Conservation (phyloP, 2,888 invertebrate species). For the Alsophila aescularia region DNA sequence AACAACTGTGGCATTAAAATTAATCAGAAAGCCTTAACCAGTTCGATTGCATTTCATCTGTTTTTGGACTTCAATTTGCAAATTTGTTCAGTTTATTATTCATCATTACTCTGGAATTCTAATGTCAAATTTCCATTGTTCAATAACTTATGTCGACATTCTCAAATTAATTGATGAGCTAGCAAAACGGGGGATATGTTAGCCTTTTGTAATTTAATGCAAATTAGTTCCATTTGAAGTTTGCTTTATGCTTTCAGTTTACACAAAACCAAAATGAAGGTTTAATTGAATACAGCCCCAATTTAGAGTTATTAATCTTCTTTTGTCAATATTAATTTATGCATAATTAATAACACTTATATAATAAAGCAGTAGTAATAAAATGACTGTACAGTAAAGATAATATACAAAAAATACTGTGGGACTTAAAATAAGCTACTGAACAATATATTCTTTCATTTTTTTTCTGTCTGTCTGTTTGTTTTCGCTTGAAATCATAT, state of each 20-base stretch:
- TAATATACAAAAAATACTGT: not conserved
- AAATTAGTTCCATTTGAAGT: slow-evolving; percentile 14
- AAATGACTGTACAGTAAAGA: too few relatives aligned
- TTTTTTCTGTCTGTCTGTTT: too few relatives aligned
- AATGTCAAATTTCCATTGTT: slow-evolving; percentile 9
- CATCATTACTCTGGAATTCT: slow-evolving; percentile 4
- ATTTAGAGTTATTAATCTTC: slow-evolving; percentile 16
- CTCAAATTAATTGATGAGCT: slow-evolving; percentile 15
- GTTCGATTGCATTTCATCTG: not conserved
- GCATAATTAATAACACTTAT: too few relatives aligned
- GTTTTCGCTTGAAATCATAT: too few relatives aligned
- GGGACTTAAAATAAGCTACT: too few relatives aligned
- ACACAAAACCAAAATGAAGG: slow-evolving; percentile 12
- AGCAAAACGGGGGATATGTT: slow-evolving; percentile 6
- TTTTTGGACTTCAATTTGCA: not conserved
- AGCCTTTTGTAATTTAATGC: slow-evolving; percentile 15
- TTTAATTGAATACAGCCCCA: not conserved
- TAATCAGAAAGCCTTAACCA: too few relatives aligned
- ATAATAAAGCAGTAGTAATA: too few relatives aligned
- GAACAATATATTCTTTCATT: too few relatives aligned
- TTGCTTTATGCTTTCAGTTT: slow-evolving; percentile 4
- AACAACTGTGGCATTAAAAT: too few relatives aligned
- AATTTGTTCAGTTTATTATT: slow-evolving; percentile 12
- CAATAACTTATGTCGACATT: slow-evolving; percentile 21
- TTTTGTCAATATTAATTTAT: not conserved